Conservation (phyloP, 2,888 invertebrate genomes). For the Drosophila niveifrons region DNA sequence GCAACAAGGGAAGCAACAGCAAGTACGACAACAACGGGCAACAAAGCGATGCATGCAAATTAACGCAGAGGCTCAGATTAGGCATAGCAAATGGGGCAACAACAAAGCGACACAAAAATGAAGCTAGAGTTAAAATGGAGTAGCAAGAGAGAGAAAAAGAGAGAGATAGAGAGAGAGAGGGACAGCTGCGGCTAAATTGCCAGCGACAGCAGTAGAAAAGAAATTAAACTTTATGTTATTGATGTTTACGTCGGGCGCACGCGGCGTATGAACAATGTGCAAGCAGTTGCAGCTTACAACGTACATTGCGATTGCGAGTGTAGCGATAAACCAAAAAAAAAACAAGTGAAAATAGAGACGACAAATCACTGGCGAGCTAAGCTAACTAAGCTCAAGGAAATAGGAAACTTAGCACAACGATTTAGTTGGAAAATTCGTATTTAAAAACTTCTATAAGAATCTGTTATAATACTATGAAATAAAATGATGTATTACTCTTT, state of each 20-base stretch:
- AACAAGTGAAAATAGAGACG: no score
- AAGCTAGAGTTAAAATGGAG: not conserved
- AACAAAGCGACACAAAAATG: not conserved
- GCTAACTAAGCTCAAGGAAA: not conserved
- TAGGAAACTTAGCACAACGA: no score
- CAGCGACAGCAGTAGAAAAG: slow-evolving; percentile 14
- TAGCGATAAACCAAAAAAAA: no score
- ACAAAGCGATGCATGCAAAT: slow-evolving; percentile 47
- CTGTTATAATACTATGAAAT: no score
- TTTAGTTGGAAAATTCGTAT: no score
- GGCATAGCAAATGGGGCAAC: slow-evolving; percentile 18
- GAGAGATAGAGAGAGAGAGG: not conserved
- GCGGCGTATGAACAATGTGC: slow-evolving; percentile 39
- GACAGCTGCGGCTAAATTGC: slow-evolving; percentile 18
- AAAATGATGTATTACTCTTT: no score
- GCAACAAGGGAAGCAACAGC: slow-evolving; percentile 8
- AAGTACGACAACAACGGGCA: not conserved
- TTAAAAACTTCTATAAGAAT: no score
- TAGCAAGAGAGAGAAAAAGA: not conserved
- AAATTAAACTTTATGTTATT: slow-evolving; percentile 48
- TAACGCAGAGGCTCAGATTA: slow-evolving; percentile 34
- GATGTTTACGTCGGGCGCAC: slow-evolving; percentile 37
- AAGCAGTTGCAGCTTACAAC: not conserved
- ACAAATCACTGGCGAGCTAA: slow-evolving; percentile 2
- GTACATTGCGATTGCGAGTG: no score